Evolutionary conservation across 2,888 invertebrate genomes (phyloP).

Genomic region (Nomada goodeniana): DNA sequence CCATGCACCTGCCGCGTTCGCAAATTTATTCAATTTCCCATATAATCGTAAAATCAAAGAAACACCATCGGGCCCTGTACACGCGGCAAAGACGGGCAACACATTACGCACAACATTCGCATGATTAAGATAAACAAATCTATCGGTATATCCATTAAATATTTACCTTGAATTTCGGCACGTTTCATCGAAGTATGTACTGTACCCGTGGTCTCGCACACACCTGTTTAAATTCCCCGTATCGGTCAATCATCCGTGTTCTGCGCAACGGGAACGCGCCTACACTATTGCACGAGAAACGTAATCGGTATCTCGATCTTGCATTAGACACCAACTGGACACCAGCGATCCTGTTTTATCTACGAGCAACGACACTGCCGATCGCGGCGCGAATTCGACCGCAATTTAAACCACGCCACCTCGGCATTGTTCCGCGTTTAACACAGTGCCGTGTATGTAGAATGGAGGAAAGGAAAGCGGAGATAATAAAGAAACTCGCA

Average conservation of each 20-base stretch:
- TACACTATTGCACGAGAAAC: conserved; percentile 25
- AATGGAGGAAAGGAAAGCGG: not conserved
- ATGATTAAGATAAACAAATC: not conserved
- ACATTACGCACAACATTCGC: not conserved
- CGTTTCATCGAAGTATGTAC: conserved; percentile 2
- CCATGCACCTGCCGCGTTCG: too few species aligned
- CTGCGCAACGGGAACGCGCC: conserved; percentile 51
- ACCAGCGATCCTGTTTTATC: conserved; percentile 30
- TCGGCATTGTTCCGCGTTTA: not conserved
- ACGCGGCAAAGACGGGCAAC: not conserved
- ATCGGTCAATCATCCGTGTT: conserved; percentile 35
- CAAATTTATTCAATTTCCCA: too few species aligned
- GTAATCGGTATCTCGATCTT: conserved; percentile 24
- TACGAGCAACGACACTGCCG: conserved; percentile 50
- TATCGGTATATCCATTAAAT: not conserved
- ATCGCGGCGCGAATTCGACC: conserved; percentile 59
- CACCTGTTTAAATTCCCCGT: conserved; percentile 53
- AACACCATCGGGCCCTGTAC: too few species aligned
- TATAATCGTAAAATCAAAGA: too few species aligned
- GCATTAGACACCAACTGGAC: conserved; percentile 32
- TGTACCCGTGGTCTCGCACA: conserved; percentile 29
- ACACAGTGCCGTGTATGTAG: not conserved
- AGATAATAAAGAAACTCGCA: not conserved
- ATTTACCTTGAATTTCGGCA: conserved; percentile 34
- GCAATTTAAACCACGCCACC: conserved; percentile 50